These are phyloP conservation scores for Alethe diademata DNA, from an alignment of 2,113 vertebrate species.

Conservation along the genomic window DNA sequence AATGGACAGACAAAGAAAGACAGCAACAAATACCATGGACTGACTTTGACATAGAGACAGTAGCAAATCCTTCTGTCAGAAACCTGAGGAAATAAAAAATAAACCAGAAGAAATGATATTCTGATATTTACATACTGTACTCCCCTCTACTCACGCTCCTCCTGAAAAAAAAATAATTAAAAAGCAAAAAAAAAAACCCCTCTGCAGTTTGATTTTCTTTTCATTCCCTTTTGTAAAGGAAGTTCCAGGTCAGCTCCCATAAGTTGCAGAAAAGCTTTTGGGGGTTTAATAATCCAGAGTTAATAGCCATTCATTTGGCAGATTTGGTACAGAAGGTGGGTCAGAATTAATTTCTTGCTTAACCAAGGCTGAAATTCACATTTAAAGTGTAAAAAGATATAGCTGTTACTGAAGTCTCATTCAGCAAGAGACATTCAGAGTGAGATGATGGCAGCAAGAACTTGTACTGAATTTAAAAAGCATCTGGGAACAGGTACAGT, in stretches of 20 bases:
- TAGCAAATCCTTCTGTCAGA: neutral
- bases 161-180: neutral
- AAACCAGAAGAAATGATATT: neutral
- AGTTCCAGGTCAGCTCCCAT: conserved; percentile 65
- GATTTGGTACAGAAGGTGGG: neutral
- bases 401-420: neutral
- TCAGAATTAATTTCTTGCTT: conserved; percentile 46
- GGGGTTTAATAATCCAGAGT: conserved; percentile 58
- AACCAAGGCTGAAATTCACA: conserved; percentile 34
- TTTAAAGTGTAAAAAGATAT: conserved; percentile 1
- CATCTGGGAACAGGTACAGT: neutral
- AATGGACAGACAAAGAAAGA: neutral
- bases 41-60: neutral
- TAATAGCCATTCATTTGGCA: conserved; percentile 69
- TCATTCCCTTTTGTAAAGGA: neutral
- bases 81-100: neutral
- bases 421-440: conserved; percentile 8
- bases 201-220: conserved; percentile 37
- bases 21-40: neutral
- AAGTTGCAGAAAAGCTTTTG: conserved; percentile 58
- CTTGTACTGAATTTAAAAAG: conserved; percentile 27
- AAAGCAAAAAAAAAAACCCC: neutral
- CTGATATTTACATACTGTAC: neutral
- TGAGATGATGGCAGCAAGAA: neutral
- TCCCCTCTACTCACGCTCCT: rapidly evolving